Evolutionary conservation across 2,797 vertebrate genomes (phyloP).

Genomic region (Sebastiscus albofasciatus): DNA sequence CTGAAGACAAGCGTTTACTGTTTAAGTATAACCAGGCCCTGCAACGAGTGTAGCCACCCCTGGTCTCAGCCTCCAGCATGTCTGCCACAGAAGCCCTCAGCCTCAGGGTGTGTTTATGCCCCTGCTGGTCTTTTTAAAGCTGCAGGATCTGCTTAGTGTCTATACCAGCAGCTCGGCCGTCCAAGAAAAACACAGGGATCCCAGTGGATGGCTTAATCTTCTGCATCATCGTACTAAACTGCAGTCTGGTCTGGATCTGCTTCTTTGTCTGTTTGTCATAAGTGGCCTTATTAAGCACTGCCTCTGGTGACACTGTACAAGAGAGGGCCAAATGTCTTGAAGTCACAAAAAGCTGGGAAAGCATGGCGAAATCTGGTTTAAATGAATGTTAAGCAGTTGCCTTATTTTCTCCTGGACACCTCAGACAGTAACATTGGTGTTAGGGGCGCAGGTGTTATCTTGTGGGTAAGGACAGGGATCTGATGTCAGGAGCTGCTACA

Average conservation of each 20-base stretch:
- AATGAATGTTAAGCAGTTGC: neutral
- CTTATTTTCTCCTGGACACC: neutral
- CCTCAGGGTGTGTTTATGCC: slow-evolving; percentile 21
- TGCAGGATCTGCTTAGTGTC: slow-evolving; percentile 30
- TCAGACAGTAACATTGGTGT: slow-evolving; percentile 37
- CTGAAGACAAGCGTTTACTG: slow-evolving; percentile 23
- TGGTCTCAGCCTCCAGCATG: slow-evolving; percentile 7
- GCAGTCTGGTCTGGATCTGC: slow-evolving; percentile 1
- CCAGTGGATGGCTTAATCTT: neutral
- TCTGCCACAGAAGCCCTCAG: neutral
- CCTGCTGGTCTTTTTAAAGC: slow-evolving; percentile 19
- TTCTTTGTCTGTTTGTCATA: neutral
- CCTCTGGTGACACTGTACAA: slow-evolving; percentile 18
- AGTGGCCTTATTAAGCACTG: neutral
- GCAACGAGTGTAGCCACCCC: neutral
- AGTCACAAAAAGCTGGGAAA: slow-evolving; percentile 15
- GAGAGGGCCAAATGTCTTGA: neutral
- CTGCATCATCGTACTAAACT: neutral
- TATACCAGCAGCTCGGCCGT: neutral
- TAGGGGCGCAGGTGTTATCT: neutral
- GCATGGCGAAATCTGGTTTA: neutral
- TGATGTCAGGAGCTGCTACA: slow-evolving; percentile 32
- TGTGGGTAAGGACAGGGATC: neutral
- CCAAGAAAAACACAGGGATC: slow-evolving; percentile 35
- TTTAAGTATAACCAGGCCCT: slow-evolving; percentile 12